Evolutionary conservation across 2,888 invertebrate genomes (phyloP), one percentile per base, ranked within the genome.

Genomic region (Drosophila birchii): DNA sequence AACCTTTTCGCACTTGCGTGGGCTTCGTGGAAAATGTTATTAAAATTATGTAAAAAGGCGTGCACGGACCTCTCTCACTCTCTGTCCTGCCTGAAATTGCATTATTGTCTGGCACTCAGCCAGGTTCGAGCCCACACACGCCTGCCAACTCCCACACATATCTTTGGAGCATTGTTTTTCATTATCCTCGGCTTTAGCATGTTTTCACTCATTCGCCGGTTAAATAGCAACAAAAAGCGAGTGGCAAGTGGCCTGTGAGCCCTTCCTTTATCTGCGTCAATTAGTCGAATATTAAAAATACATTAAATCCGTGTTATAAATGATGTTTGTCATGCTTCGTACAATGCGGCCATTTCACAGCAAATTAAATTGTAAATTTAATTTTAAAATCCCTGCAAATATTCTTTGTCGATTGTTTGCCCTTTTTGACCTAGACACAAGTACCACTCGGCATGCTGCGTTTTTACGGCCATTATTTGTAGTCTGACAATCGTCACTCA

Each of bases 251-350:
- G 60, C n/a, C 66, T 55, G 45, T 26, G 47, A 64, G 70, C 55
- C 56, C 39, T 58, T 68, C 57, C 75, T 78, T 85, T 82, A 85
- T 88, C 82, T 53, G 74, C 75, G 66, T 76, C 89, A 85, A 89
- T 85, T 85, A 89, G 85, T 87, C 80, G 78, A 80, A 70, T 75
- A 85, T 85, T 89, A 89, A 85, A 85, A 75, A 81, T 80, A 77
- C 76, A 88, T 89, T 64, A 74, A 85, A 79, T 75, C 62, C 29
- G 55, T 70, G 43, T 55, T 60, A 73, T 75, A 66, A 81, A 79
- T 78, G 54, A 38, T 49, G 55, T 55, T 54, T 57, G 75, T 47
- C 39, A n/a, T 59, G 51, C 23, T 23, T 38, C 39, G 51, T 34
- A 38, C 54, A 63, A 38, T 51, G 64, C 34, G 6, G 57, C 57